These are phyloP conservation scores for Pseudomyrmex gracilis DNA, from an alignment of 1,140 invertebrate genomes.

Conservation along the genomic window DNA sequence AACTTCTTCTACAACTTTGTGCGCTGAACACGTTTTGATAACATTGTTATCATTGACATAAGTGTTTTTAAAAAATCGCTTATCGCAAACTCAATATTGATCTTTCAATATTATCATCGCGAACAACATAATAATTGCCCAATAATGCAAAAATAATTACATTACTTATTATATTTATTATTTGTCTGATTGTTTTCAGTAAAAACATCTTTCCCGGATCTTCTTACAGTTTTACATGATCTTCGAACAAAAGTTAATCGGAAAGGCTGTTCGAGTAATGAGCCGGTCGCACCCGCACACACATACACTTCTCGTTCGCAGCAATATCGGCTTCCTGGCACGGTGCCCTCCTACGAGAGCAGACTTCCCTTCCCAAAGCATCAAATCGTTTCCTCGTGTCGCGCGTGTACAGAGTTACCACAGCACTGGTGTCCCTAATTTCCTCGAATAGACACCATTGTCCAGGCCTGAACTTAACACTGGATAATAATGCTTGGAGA, in stretches of 20 bases:
- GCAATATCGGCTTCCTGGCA: conserved; percentile 75
- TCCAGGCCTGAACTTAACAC: conserved; percentile 60
- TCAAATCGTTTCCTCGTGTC: conserved; percentile 75
- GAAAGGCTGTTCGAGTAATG: conserved; percentile 23
- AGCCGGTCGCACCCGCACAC: conserved; percentile 47
- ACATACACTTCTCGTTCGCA: conserved; percentile 59
- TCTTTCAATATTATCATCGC: background rate
- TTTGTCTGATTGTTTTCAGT: background rate
- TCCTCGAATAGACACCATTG: conserved; percentile 64
- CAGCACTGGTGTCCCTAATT: conserved; percentile 69
- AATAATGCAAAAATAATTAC: no score
- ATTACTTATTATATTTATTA: background rate
- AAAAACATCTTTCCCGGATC: background rate
- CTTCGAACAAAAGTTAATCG: conserved; percentile 36
- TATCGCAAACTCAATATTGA: conserved; percentile 12
- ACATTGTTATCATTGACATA: conserved; percentile 7
- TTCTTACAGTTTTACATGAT: conserved; percentile 22
- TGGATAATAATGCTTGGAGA: conserved; percentile 5
- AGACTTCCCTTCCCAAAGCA: conserved; percentile 77
- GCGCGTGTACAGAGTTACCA: conserved; percentile 53
- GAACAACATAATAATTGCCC: background rate
- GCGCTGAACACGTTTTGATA: background rate
- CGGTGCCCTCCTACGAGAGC: conserved; percentile 74
- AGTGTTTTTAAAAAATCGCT: background rate
- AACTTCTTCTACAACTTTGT: background rate